Evolutionary conservation across 2,797 vertebrate species (phyloP), one percentile per base, ranked within the genome.

Genomic region (Enteromius unitaeniatus): DNA sequence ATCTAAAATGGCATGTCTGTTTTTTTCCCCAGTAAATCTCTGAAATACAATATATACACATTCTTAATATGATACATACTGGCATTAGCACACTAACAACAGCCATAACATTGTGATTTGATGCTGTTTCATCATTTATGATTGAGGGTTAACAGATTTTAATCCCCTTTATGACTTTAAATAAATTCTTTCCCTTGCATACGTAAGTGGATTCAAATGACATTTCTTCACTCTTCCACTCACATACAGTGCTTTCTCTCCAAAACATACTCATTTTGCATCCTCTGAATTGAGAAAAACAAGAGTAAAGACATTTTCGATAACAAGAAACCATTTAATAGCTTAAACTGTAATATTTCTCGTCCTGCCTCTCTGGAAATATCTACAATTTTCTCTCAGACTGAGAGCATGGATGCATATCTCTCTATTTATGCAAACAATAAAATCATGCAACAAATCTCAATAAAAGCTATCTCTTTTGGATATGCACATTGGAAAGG

Each of bases 11-110:
- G 89, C 89, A 87, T 75, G 49, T 84, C 37, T 60, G 64, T 47
- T 87, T 89, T 72, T 26, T 13, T 1, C 9, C 81, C 86, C 87
- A 90, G 91, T 92, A 90, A 87, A 91, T 92, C 92, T 93, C 90
- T 92, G 86, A 86, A 86, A 91, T 86, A 93, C 89, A 92, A 89
- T 93, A 93, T 93, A 92, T 94, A 93, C 91, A 93, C 84, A 93
- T 86, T 91, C 84, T 88, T 89, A 81, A 86, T 89, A 89, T 89
- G 87, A 84, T 86, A 90, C 86, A 93, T 85, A 92, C 65, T 87
- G 86, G 85, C 88, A 85, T 89, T 90, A 87, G 91, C 89, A 89
- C 84, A 89, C 79, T 88, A 89, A 88, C 86, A 85, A 89, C 88
- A 90, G 84, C 87, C 89, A 92, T 91, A 92, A 88, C 92, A 91